phyloP scores from a whole-genome alignment of 2,113 vertebrate genomes.

The Apaloderma vittatum region DNA sequence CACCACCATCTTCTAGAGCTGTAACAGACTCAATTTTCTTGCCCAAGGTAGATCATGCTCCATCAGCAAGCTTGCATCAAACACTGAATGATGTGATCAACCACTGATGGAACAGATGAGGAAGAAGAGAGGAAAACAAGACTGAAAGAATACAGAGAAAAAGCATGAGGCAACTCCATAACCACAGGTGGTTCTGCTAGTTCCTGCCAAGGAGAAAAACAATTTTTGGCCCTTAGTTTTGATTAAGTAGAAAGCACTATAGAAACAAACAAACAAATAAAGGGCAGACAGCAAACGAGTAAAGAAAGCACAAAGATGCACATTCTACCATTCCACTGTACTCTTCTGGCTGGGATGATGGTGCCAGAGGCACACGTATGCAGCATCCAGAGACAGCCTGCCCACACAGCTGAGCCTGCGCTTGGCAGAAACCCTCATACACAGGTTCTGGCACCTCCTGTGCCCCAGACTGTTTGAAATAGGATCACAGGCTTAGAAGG shows the following conservation, averaged over 20 bases:
- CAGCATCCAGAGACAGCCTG: neutral
- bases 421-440: neutral
- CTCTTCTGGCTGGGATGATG: neutral
- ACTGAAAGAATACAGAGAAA: accelerated
- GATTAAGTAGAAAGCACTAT: accelerated
- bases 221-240: no score
- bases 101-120: neutral
- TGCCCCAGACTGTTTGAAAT: slow-evolving; percentile 26
- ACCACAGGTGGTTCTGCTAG: accelerated
- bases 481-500: neutral
- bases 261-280: neutral
- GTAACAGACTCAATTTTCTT: neutral
- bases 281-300: neutral
- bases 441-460: neutral
- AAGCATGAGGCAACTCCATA: neutral
- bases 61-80: neutral
- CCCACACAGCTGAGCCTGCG: neutral
- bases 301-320: neutral
- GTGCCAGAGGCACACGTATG: accelerated
- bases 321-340: neutral
- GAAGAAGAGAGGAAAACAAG: neutral
- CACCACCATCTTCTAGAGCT: neutral
- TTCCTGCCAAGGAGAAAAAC: neutral
- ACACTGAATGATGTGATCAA: neutral
- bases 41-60: neutral